phyloP scores from a whole-genome alignment of 2,797 vertebrate species.

The Myripristis jacobus region DNA sequence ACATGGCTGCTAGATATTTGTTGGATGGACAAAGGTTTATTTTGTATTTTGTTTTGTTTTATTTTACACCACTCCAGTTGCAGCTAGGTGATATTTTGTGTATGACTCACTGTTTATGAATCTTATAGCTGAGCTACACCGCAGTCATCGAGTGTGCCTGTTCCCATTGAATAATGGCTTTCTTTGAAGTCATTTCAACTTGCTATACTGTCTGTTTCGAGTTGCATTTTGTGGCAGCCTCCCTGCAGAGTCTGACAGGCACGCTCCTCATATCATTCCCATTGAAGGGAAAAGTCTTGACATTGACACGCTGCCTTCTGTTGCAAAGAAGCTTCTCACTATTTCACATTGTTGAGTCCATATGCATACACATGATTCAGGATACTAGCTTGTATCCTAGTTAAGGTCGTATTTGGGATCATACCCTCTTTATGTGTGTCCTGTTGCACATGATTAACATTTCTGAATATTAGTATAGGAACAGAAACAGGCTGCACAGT shows the following conservation, averaged over 20 bases:
- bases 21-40: not conserved
- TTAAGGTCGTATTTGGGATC: constrained; percentile 39
- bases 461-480: constrained; percentile 23
- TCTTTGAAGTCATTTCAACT: constrained; percentile 57
- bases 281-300: constrained; percentile 16
- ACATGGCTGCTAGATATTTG: not conserved
- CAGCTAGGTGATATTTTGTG: not conserved
- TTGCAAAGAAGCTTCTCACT: constrained; percentile 18
- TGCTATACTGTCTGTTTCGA: constrained; percentile 41
- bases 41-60: not conserved
- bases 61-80: not conserved
- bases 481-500: not conserved
- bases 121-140: constrained; percentile 18
- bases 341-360: constrained; percentile 11
- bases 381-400: constrained; percentile 11
- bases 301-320: constrained; percentile 34
- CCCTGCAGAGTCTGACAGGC: constrained; percentile 36
- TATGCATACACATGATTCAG: not conserved
- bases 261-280: constrained; percentile 14
- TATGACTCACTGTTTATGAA: constrained; percentile 36
- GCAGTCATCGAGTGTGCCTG: constrained; percentile 1
- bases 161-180: constrained; percentile 40
- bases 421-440: constrained; percentile 19
- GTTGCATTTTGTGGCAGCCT: constrained; percentile 35
- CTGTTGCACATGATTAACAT: constrained; percentile 3